Evolutionary conservation across 1,140 invertebrate species (phyloP).

Genomic region (Drosophila busckii): DNA sequence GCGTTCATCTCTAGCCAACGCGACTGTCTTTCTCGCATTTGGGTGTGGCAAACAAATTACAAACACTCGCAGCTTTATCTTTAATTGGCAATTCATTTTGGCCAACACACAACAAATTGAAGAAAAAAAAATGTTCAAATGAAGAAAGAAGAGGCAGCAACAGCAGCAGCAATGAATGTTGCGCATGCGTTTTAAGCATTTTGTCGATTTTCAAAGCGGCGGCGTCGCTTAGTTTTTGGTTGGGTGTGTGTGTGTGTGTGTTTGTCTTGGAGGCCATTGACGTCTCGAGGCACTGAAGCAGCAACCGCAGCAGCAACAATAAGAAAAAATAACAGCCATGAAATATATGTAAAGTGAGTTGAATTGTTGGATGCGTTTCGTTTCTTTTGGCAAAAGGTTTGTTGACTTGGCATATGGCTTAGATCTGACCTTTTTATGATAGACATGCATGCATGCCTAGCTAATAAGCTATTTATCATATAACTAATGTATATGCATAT

Average conservation of each 20-base stretch:
- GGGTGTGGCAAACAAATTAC: too few relatives aligned
- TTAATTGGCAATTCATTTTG: too few relatives aligned
- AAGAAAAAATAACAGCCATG: conserved; percentile 32
- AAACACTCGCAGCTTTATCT: too few relatives aligned
- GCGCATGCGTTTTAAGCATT: conserved; percentile 1
- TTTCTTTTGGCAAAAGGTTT: conserved; percentile 38
- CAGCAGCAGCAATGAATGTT: neutral
- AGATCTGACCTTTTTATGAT: too few relatives aligned
- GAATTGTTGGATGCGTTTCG: conserved; percentile 53
- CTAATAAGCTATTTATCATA: too few relatives aligned
- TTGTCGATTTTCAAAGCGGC: conserved; percentile 12
- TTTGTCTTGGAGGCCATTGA: conserved; percentile 48
- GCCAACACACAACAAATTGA: conserved; percentile 6
- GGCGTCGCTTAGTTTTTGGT: too few relatives aligned
- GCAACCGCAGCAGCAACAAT: conserved; percentile 1
- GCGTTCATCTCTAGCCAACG: too few relatives aligned
- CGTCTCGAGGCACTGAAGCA: conserved; percentile 39
- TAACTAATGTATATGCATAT: too few relatives aligned
- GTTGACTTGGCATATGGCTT: conserved; percentile 27
- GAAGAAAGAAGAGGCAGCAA: neutral
- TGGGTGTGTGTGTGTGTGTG: too few relatives aligned
- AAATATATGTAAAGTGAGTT: conserved; percentile 55
- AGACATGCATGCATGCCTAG: too few relatives aligned
- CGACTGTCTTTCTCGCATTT: too few relatives aligned
- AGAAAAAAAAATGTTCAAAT: neutral